Conservation (phyloP, 2,113 vertebrate species). For the Myotis davidii region DNA sequence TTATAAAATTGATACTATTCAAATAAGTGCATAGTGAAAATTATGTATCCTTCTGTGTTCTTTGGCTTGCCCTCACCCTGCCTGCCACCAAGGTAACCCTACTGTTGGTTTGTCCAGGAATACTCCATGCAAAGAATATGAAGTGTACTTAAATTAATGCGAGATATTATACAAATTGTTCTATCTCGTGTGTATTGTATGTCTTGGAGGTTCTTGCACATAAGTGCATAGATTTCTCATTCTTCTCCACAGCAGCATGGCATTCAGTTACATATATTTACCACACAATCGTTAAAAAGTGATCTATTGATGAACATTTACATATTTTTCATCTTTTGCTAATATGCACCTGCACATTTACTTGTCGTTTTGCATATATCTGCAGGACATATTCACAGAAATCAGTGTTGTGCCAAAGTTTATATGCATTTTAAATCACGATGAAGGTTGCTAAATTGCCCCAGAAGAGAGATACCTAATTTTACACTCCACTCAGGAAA, state of each 20-base stretch:
- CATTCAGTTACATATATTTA: background rate
- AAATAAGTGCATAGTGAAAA: background rate
- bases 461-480: background rate
- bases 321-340: background rate
- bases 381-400: background rate
- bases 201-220: background rate
- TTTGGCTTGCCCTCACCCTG: background rate
- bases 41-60: background rate
- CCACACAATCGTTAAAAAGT: background rate
- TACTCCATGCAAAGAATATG: background rate
- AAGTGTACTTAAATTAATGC: background rate
- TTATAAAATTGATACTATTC: background rate
- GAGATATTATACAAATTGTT: background rate
- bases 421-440: background rate
- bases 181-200: background rate
- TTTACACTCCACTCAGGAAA: background rate
- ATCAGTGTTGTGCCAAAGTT: background rate
- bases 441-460: background rate
- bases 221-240: background rate
- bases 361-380: background rate
- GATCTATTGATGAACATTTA: background rate
- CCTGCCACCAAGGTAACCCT: rapidly evolving
- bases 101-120: background rate
- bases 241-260: background rate
- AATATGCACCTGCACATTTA: background rate